Conservation (phyloP, 2,797 vertebrate genomes). For the Argya squamiceps region DNA sequence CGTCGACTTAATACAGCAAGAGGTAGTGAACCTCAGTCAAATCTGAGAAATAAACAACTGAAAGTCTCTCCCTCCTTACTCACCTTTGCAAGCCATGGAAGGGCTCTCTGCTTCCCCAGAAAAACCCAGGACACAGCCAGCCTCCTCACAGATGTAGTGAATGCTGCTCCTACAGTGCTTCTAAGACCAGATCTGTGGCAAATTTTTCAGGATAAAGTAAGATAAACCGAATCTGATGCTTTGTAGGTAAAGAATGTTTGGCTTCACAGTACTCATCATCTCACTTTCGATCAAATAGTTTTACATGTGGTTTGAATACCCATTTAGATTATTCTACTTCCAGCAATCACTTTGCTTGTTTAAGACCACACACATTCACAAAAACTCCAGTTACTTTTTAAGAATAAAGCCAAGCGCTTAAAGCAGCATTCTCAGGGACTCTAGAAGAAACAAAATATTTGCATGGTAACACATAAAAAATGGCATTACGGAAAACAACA, state of each 20-base stretch:
- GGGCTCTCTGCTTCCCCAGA: neutral
- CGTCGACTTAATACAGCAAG: neutral
- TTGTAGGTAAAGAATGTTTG: neutral
- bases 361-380: neutral
- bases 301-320: neutral
- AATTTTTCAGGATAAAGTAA: neutral
- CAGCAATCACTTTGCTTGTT: neutral
- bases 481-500: fast-evolving
- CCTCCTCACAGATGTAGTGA: neutral
- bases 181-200: neutral
- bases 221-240: neutral
- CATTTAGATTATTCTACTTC: neutral
- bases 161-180: neutral
- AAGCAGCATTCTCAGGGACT: neutral
- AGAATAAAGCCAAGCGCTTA: neutral
- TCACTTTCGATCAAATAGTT: neutral
- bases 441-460: neutral
- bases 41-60: neutral
- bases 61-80: neutral
- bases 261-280: neutral
- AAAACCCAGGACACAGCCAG: neutral
- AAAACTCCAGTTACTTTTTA: neutral
- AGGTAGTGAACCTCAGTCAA: neutral
- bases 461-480: neutral
- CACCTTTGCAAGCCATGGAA: neutral